These are phyloP conservation scores for Brachionus koreanus DNA, from an alignment of 1,140 invertebrate genomes.

Conservation along the genomic window DNA sequence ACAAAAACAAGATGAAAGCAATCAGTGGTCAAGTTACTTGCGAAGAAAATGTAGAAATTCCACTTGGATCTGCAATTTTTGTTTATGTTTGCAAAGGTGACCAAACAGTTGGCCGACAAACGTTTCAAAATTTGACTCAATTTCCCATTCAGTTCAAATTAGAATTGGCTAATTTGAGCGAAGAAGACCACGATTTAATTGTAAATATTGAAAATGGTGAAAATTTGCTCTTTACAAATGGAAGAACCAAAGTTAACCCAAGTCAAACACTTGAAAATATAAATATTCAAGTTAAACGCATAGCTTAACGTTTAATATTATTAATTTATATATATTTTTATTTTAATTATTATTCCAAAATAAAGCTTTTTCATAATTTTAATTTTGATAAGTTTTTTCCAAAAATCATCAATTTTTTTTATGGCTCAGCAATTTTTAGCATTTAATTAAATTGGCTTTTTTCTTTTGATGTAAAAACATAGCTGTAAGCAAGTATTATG, in stretches of 20 bases:
- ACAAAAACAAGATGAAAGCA: neutral
- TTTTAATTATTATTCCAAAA: neutral
- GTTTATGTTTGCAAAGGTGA: neutral
- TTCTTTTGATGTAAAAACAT: no score
- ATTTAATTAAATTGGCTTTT: no score
- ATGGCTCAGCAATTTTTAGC: no score
- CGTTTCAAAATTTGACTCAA: neutral
- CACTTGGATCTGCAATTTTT: slow-evolving; percentile 11
- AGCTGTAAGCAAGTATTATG: neutral
- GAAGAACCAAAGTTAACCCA: neutral
- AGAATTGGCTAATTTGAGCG: neutral
- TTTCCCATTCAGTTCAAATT: slow-evolving; percentile 23
- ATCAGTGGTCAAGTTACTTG: slow-evolving; percentile 9
- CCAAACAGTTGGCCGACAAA: neutral
- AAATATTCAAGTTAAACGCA: slow-evolving; percentile 11
- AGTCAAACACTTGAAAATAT: neutral
- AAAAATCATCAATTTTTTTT: no score
- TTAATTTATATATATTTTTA: neutral
- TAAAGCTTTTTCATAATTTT: neutral
- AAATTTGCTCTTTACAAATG: slow-evolving; percentile 9
- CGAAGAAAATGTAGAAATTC: neutral
- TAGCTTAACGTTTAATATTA: neutral
- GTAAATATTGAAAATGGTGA: slow-evolving; percentile 41
- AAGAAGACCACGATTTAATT: neutral
- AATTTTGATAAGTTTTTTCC: no score